Evolutionary conservation across 2,888 invertebrate genomes (phyloP).

Genomic region (Torymus texanus): DNA sequence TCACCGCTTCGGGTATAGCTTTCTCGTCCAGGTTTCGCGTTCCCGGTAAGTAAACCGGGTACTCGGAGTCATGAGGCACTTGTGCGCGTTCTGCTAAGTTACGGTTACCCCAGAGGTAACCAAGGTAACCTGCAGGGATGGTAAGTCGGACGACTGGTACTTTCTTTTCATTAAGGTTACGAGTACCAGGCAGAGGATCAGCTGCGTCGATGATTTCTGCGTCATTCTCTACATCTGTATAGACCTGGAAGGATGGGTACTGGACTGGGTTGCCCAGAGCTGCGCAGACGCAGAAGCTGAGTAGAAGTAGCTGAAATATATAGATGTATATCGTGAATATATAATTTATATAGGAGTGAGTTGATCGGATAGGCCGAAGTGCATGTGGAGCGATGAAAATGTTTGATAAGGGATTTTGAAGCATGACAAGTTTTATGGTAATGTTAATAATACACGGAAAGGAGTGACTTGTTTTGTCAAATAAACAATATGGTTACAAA

Average conservation of each 20-base stretch:
- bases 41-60: constrained; percentile 58
- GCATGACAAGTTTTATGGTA: too few relatives aligned
- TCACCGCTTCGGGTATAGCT: constrained; percentile 61
- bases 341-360: neutral
- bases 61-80: constrained; percentile 29
- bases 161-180: constrained; percentile 65
- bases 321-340: too few relatives aligned
- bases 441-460: too few relatives aligned
- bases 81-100: constrained; percentile 63
- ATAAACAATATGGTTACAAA: too few relatives aligned
- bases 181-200: constrained; percentile 62
- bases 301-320: constrained; percentile 60
- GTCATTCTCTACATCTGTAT: constrained; percentile 59
- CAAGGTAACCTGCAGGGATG: constrained; percentile 45
- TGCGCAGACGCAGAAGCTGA: constrained; percentile 59
- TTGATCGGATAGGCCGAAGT: too few relatives aligned
- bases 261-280: constrained; percentile 54
- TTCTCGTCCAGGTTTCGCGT: constrained; percentile 65
- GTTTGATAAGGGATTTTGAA: too few relatives aligned
- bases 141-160: constrained; percentile 62
- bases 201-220: constrained; percentile 59
- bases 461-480: too few relatives aligned
- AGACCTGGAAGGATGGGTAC: constrained; percentile 39
- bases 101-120: constrained; percentile 49
- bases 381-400: too few relatives aligned